Evolutionary conservation across 2,797 vertebrate genomes (phyloP).

Genomic region (Tokudaia muenninki): DNA sequence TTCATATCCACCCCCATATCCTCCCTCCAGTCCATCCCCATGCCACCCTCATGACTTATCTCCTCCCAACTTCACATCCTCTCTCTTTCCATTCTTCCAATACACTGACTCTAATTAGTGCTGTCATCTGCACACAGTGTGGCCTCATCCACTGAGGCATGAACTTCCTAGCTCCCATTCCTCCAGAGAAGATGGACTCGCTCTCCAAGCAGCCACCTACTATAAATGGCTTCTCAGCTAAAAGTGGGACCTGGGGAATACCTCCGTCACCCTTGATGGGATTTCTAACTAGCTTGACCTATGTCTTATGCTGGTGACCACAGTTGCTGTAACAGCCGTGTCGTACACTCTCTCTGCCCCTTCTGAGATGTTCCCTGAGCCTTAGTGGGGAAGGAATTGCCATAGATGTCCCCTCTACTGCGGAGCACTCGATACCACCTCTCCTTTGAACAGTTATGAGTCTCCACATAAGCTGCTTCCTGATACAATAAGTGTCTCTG

Average conservation of each 20-base stretch:
- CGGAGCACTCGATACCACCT: too few relatives aligned
- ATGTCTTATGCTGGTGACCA: not conserved
- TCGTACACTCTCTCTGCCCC: not conserved
- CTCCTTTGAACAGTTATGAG: not conserved
- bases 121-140: not conserved
- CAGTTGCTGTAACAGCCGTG: not conserved
- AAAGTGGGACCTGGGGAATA: not conserved
- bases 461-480: not conserved
- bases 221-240: not conserved
- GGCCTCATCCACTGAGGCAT: not conserved
- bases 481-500: not conserved
- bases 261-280: too few relatives aligned
- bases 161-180: too few relatives aligned
- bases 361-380: not conserved
- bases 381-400: not conserved
- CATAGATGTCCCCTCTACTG: not conserved
- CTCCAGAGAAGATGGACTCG: not conserved
- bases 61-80: not conserved
- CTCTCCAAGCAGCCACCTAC: too few relatives aligned
- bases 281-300: not conserved
- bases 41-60: not conserved
- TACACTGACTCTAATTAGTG: not conserved
- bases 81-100: not conserved
- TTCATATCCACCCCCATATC: not conserved
- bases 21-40: not conserved